Evolutionary conservation across 2,113 vertebrate genomes (phyloP).

Genomic region (Stigmatopora nigra): DNA sequence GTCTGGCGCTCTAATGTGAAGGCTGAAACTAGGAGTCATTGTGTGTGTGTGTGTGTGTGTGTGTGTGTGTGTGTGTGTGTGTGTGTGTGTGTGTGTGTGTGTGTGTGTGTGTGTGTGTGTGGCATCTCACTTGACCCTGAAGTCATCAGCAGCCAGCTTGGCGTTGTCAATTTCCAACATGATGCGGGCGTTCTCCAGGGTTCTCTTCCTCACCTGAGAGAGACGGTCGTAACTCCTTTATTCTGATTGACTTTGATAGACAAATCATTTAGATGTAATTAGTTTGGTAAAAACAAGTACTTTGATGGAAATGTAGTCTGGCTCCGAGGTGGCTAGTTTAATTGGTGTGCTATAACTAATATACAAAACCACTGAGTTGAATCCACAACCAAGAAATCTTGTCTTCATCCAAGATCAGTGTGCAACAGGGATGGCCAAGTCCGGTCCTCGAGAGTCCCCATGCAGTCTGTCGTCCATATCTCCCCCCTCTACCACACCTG

Average conservation of each 20-base stretch:
- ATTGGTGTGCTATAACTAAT: too few species aligned
- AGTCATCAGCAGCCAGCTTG: slow-evolving; percentile 77
- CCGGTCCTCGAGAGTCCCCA: too few species aligned
- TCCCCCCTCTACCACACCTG: too few species aligned
- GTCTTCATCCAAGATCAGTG: too few species aligned
- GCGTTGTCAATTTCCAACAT: slow-evolving; percentile 78
- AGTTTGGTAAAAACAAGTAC: background rate
- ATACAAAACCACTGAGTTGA: too few species aligned
- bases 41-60: slow-evolving; percentile 23
- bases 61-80: slow-evolving; percentile 14
- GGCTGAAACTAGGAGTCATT: slow-evolving; percentile 9
- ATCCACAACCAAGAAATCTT: too few species aligned
- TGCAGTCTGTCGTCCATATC: too few species aligned
- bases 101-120: slow-evolving; percentile 23
- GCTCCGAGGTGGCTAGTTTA: too few species aligned
- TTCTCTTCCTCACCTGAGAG: slow-evolving; percentile 69
- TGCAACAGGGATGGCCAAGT: too few species aligned
- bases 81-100: slow-evolving; percentile 22
- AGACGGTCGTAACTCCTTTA: background rate
- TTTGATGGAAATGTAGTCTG: background rate
- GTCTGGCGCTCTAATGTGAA: slow-evolving; percentile 59
- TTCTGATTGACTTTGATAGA: too few species aligned
- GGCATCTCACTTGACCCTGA: slow-evolving; percentile 76
- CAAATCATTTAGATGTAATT: background rate
- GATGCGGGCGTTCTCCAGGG: slow-evolving; percentile 71